Evolutionary conservation across 2,888 invertebrate genomes (phyloP).

Genomic region (Oscheius onirici): DNA sequence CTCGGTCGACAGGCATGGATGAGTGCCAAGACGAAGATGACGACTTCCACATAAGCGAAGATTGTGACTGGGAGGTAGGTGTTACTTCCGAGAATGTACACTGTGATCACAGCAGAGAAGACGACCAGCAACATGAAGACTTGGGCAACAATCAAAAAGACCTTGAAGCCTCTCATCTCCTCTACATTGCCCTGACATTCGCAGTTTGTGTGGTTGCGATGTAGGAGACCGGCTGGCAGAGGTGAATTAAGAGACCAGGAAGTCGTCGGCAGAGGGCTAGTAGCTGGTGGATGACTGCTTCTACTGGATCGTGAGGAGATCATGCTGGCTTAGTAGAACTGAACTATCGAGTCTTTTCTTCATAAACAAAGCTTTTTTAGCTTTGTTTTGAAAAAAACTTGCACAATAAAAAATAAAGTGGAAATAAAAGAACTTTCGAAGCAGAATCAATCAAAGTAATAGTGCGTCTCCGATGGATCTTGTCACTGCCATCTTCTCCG

Average conservation of each 20-base stretch:
- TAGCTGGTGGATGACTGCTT: no score
- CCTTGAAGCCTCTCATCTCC: slow-evolving; percentile 31
- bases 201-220: slow-evolving; percentile 3
- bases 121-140: slow-evolving; percentile 7
- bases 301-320: no score
- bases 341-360: no score
- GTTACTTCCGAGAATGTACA: background rate
- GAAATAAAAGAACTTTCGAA: no score
- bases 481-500: background rate
- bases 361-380: no score
- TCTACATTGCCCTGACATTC: slow-evolving; percentile 20
- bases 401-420: no score
- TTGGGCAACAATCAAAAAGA: slow-evolving; percentile 20
- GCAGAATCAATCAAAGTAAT: no score
- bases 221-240: no score
- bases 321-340: no score
- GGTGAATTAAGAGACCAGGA: no score
- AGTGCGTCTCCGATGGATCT: background rate
- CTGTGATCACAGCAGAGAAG: slow-evolving; percentile 5
- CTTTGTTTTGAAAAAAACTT: no score
- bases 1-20: slow-evolving; percentile 27
- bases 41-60: slow-evolving; percentile 10
- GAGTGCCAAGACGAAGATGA: slow-evolving; percentile 26
- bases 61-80: slow-evolving; percentile 8
- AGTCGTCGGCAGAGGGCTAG: no score